Base-by-base conservation (phyloP, 2,797 vertebrate genomes). In the Dendrocincla tyrannina region DNA sequence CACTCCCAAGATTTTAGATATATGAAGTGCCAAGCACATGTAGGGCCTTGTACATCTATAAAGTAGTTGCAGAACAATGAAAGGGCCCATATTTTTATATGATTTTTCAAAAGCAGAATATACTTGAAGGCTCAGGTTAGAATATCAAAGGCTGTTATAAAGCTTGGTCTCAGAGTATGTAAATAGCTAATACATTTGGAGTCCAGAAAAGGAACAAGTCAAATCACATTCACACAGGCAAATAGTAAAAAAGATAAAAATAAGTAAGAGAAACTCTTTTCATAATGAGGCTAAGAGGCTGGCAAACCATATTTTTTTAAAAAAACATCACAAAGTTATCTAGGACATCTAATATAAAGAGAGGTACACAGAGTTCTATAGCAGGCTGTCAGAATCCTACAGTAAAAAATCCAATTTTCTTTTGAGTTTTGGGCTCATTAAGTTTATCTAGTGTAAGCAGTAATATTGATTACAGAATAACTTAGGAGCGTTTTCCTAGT, bases 331-430 rank as follows among this genome's bases (percentile, higher is more conserved):
- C 5, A 64, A 53, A 72, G 16, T 5, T 47, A 4, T 63, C 25
- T 41, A 55, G 7, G 15, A 47, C 5, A 85, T 72, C 9, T 62
- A 11, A 69, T 10, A 24, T 46, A 35, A n/a, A 44, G 5, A 52
- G 11, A 60, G 5, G 14, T 32, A 59, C 13, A 9, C 12, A 64
- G 17, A 63, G 2, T 37, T 63, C 74, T 55, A 13, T 30, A 63
- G 55, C 0, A 44, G 6, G 3, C 3, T 74, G 3, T 60, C 41
- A 64, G 33, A 85, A 72, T 27, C 27, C 2, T 46, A 0, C 15
- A 19, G 16, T 25, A 67, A 53, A 80, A 73, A 55, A 5, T 9
- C 46, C 2, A 12, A 11, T 46, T 53, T 89, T 62, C 5, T 24
- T 77, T 70, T 22, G 24, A 1, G 2, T 27, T 82, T 73, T 49